Evolutionary conservation across 2,888 invertebrate species (phyloP), one percentile per base, ranked within the genome.

Genomic region (Ophion obscuratus): DNA sequence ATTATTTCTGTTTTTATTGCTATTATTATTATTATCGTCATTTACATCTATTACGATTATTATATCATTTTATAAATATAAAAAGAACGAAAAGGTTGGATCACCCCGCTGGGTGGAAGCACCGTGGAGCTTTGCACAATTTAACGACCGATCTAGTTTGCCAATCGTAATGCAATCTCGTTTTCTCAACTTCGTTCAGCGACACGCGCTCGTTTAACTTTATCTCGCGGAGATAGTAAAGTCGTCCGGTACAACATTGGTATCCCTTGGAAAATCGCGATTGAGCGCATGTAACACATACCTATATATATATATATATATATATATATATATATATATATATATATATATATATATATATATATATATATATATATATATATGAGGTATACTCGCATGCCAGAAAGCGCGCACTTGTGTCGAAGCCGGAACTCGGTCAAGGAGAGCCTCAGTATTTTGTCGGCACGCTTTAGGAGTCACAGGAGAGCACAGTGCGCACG

Each of bases 401-500:
- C 27, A 27, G 17, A 27, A 40, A 70, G 53, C 20, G 57, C 36
- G 27, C n/a, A 73, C 53, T 53, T 53, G 75, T 71, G 64, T 67
- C 70, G 67, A 36, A 44, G 57, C 44, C 40, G 64, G 79, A 85
- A 85, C 79, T 79, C 82, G 85, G 85, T 85, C 85, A 85, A 85
- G 85, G 85, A 85, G 85, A 85, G 82, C 85, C 75, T 66, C 82
- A 57, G 82, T 79, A 82, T 85, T 84, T 85, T 79, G 85, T 85
- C 82, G 82, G 85, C 70, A 67, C 68, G 66, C 79, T 82, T 79
- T 79, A 47, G 47, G 71, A 82, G 64, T 75, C 40, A 70, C 61
- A 6, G 20, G 66, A 74, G 82, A 79, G 70, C 40, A 75, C 75
- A 27, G 14, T 61, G 14, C 61, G 17, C 44, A 20, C 75, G 44